Conservation (phyloP, 1,140 invertebrate species). For the Onthophagus taurus region DNA sequence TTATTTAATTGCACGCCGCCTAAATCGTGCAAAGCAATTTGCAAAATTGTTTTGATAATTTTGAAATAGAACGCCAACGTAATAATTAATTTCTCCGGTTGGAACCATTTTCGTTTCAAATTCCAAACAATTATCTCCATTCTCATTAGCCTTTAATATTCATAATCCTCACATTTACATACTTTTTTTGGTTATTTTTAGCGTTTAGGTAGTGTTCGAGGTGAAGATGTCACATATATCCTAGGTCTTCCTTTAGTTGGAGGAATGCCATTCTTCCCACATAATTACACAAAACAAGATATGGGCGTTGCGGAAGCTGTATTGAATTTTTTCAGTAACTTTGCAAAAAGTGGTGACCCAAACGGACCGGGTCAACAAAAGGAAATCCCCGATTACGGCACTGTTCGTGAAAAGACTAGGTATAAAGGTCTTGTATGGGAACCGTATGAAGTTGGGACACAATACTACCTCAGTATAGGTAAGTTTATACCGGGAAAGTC, state of each 20-base stretch:
- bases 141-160: too few species aligned
- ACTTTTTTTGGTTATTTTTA: conserved; percentile 36
- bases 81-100: too few species aligned
- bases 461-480: conserved; percentile 68
- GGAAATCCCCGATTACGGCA: conserved; percentile 43
- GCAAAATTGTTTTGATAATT: too few species aligned
- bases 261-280: conserved; percentile 49
- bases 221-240: conserved; percentile 79
- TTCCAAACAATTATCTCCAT: too few species aligned
- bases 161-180: conserved; percentile 1
- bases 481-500: too few species aligned
- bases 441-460: conserved; percentile 62
- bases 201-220: conserved; percentile 68
- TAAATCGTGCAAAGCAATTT: too few species aligned
- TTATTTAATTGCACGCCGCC: too few species aligned
- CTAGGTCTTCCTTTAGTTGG: conserved; percentile 77
- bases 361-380: conserved; percentile 47
- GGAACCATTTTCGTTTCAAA: too few species aligned
- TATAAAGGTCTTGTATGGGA: conserved; percentile 54
- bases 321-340: conserved; percentile 64
- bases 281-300: conserved; percentile 68
- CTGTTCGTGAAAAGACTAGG: conserved; percentile 48
- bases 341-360: conserved; percentile 65
- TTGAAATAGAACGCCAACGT: too few species aligned
- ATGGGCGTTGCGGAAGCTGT: conserved; percentile 63